Conservation (phyloP, 2,888 invertebrate genomes). For the Lithophane socia region DNA sequence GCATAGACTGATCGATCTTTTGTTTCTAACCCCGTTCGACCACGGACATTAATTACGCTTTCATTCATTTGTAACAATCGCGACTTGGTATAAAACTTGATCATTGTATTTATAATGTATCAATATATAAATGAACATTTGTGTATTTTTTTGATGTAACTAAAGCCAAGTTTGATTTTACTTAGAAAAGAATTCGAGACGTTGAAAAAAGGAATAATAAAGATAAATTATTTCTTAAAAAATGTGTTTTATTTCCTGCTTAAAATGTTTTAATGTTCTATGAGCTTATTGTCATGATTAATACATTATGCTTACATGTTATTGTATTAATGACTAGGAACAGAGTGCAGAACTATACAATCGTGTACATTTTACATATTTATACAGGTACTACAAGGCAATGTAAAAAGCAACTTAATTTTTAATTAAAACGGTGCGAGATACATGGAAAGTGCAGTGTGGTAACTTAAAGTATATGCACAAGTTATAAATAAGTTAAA, state of each 20-base stretch:
- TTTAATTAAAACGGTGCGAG: slow-evolving; percentile 55
- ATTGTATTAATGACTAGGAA: slow-evolving; percentile 65
- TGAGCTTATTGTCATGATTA: slow-evolving; percentile 68
- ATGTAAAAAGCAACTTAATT: slow-evolving; percentile 47
- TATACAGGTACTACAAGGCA: slow-evolving; percentile 55
- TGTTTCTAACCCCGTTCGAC: slow-evolving; percentile 61
- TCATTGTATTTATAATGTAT: slow-evolving; percentile 85
- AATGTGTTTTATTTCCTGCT: slow-evolving; percentile 84
- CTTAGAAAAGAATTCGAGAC: slow-evolving; percentile 89
- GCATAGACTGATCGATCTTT: slow-evolving; percentile 80
- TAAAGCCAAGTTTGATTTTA: slow-evolving; percentile 90
- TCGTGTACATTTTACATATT: slow-evolving; percentile 21
- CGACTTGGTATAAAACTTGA: slow-evolving; percentile 74
- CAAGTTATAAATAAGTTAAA: slow-evolving; percentile 50
- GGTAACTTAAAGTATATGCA: slow-evolving; percentile 65
- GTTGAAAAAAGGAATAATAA: slow-evolving; percentile 89
- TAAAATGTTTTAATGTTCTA: slow-evolving; percentile 42
- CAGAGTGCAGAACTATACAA: slow-evolving; percentile 45
- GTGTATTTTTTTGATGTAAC: slow-evolving; percentile 90
- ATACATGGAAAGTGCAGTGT: slow-evolving; percentile 56
- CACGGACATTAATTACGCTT: slow-evolving; percentile 70
- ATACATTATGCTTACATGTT: slow-evolving; percentile 63
- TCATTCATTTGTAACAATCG: slow-evolving; percentile 75
- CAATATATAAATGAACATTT: slow-evolving; percentile 86
- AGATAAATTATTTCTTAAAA: slow-evolving; percentile 89